phyloP scores from a whole-genome alignment of 2,888 invertebrate species.

The Agelastica alni region DNA sequence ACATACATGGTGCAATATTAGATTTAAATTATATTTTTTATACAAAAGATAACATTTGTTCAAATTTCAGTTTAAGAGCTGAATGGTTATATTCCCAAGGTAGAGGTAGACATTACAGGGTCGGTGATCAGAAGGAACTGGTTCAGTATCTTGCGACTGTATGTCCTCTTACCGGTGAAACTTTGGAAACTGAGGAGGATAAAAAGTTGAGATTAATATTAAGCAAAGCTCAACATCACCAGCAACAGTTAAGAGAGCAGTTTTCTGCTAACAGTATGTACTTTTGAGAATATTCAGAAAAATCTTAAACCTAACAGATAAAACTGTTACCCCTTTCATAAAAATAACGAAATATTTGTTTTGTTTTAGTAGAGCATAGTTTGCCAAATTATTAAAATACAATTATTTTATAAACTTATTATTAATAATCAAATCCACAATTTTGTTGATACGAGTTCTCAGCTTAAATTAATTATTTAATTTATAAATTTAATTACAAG shows the following conservation, averaged over 20 bases:
- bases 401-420: no score
- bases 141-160: slow-evolving; percentile 82
- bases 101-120: slow-evolving; percentile 82
- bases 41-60: neutral
- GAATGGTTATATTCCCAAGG: slow-evolving; percentile 97
- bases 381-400: no score
- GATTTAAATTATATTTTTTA: neutral
- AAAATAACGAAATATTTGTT: no score
- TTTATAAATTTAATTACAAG: no score
- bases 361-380: no score
- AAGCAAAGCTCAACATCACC: slow-evolving; percentile 89
- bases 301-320: no score
- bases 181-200: slow-evolving; percentile 83
- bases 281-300: no score
- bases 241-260: slow-evolving; percentile 77
- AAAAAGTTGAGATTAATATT: slow-evolving; percentile 83
- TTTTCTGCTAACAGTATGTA: slow-evolving; percentile 37
- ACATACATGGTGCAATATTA: no score
- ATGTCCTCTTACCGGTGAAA: slow-evolving; percentile 83
- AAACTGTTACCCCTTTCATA: no score
- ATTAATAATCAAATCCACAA: no score
- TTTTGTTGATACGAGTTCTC: no score
- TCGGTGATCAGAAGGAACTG: slow-evolving; percentile 81
- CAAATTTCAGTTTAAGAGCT: slow-evolving; percentile 74
- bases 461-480: no score